Evolutionary conservation across 2,888 invertebrate species (phyloP), one percentile per base, ranked within the genome.

Genomic region (Corbicula japonica): DNA sequence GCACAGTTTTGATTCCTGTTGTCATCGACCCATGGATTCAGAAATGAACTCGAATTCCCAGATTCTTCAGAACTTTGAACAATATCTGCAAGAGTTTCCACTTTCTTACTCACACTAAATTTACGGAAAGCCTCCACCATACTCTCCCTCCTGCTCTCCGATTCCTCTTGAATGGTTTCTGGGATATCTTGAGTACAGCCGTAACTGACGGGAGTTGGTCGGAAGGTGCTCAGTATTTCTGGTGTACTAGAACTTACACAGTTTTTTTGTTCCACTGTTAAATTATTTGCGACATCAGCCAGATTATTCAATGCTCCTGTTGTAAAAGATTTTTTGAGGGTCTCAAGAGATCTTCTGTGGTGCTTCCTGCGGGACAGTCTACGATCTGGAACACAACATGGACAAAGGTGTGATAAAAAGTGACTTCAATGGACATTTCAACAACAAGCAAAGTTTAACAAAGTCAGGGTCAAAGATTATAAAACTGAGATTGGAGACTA

Each of bases 121-220:
- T n/a, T 66, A 15, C 52, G 46, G 15, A 30, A 28, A 6, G 44
- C 34, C 5, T 41, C 68, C 15, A 35, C 66, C 32, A 62, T 41
- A 50, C 61, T 68, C 60, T 46, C 79, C 32, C 80, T 79, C 15
- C 84, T 65, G 48, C 84, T 84, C 21, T 86, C 84, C 18, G 85
- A 83, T 65, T 90, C 90, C 60, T 89, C 89, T 41, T 86, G 78
- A 41, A 90, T 90, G 10, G 90, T 89, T 71, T 89, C 90, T 18
- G 88, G 88, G 21, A 87, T 86, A 54, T 76, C 83, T 66, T 81
- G 79, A 23, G 76, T 70, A 41, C 83, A 81, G 32, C 80, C 66
- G 2, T 74, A 74, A 8, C 83, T 80, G 10, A 78, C 65, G 12
- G 80, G 65, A 23, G 74, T 60, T 50, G 75, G 84, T 44, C 79